Conservation (phyloP, 2,113 vertebrate species). For the Chascanopsetta lugubris region DNA sequence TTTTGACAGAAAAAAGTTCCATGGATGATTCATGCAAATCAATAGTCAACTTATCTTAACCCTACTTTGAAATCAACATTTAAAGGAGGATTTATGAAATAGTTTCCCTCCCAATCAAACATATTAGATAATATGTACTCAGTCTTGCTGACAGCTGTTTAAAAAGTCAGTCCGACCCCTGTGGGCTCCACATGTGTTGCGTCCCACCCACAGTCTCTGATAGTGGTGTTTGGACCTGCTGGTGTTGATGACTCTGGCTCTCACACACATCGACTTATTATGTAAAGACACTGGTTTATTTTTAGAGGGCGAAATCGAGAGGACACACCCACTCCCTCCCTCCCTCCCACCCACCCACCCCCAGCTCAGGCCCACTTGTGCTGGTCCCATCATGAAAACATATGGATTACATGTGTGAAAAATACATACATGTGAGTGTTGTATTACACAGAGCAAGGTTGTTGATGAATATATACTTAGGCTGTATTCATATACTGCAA, state of each 20-base stretch:
- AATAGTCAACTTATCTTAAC: too few species aligned
- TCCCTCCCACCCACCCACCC: constrained; percentile 22
- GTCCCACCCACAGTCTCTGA: constrained; percentile 19
- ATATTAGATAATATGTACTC: neutral
- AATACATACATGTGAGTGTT: too few species aligned
- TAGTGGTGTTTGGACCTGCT: constrained; percentile 42
- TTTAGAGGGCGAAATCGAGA: constrained; percentile 52
- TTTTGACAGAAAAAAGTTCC: too few species aligned
- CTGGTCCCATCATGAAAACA: constrained; percentile 34
- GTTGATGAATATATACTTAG: neutral
- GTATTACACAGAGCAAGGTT: constrained; percentile 2
- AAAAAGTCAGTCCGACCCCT: neutral
- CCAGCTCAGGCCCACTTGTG: constrained; percentile 23
- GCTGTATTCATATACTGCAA: too few species aligned
- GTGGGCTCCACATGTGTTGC: constrained; percentile 11
- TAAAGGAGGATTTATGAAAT: neutral
- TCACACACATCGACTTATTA: constrained; percentile 51
- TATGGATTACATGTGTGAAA: constrained; percentile 52
- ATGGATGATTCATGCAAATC: too few species aligned
- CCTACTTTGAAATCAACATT: neutral
- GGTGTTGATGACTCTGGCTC: constrained; percentile 39
- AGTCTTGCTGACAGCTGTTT: neutral
- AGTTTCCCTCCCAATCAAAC: neutral
- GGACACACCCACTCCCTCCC: constrained; percentile 46
- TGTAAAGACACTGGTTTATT: constrained; percentile 63